These are phyloP conservation scores for Eugnorisma glareosa DNA, from an alignment of 2,888 invertebrate species.

Conservation along the genomic window DNA sequence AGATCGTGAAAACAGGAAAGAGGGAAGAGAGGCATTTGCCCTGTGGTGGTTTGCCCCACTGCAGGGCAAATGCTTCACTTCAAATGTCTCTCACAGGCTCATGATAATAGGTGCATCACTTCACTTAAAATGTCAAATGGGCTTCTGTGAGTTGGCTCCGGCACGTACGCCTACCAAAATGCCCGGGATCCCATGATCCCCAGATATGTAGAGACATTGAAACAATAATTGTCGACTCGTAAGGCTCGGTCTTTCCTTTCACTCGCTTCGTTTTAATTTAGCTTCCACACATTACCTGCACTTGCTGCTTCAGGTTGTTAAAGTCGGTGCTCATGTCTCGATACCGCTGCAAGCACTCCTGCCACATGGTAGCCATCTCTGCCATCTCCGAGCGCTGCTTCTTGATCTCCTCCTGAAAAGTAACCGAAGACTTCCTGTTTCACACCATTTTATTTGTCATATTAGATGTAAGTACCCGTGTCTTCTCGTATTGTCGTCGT, in stretches of 20 bases:
- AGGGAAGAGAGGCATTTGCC: not conserved
- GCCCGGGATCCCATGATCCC: not conserved
- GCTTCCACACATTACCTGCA: constrained; percentile 52
- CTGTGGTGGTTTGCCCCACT: too few relatives aligned
- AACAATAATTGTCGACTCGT: not conserved
- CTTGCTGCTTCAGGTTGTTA: constrained; percentile 85
- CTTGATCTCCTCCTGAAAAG: constrained; percentile 84
- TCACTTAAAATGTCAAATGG: not conserved
- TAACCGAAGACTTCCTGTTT: not conserved
- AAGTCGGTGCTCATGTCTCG: constrained; percentile 88
- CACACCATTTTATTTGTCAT: not conserved
- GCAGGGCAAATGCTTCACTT: too few relatives aligned
- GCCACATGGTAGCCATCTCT: constrained; percentile 88
- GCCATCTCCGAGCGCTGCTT: constrained; percentile 88
- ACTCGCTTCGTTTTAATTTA: not conserved
- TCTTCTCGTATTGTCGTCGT: not conserved
- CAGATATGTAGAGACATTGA: not conserved
- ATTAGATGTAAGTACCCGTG: not conserved
- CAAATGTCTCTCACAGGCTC: too few relatives aligned
- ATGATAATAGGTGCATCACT: not conserved
- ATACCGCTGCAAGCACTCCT: constrained; percentile 88
- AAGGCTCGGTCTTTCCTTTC: not conserved
- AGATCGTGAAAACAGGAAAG: not conserved
- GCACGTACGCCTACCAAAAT: not conserved
- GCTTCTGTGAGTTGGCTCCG: not conserved